A percentile compares a stretch with the other conserved stretches of the same genome.
Conservation (phyloP, 2,888 invertebrate genomes). For the Troides oblongomaculatus region DNA sequence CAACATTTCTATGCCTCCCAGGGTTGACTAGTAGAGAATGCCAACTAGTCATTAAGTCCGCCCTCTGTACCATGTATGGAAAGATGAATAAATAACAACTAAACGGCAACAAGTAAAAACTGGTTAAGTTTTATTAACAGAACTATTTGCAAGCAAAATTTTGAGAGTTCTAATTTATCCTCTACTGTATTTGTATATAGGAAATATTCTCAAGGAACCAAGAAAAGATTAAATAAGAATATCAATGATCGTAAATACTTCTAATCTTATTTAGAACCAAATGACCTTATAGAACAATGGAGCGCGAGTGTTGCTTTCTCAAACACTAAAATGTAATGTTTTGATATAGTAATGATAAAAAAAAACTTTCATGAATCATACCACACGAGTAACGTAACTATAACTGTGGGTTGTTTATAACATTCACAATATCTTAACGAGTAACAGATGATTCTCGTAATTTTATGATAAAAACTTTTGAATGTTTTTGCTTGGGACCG, state of each 20-base stretch:
- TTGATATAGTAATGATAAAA: background rate
- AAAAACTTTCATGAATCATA: background rate
- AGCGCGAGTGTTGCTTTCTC: too few species aligned
- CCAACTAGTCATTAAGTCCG: too few species aligned
- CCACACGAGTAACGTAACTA: background rate
- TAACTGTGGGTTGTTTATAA: constrained; percentile 8
- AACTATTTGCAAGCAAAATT: too few species aligned
- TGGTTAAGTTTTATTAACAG: background rate
- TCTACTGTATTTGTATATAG: too few species aligned
- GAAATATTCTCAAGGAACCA: background rate
- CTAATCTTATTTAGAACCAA: too few species aligned
- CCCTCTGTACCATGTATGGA: too few species aligned
- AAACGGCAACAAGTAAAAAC: background rate
- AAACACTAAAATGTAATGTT: background rate
- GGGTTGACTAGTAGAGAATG: too few species aligned
- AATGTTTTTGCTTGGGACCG: constrained; percentile 7
- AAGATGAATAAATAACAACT: background rate
- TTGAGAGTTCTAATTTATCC: too few species aligned
- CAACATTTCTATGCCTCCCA: too few species aligned
- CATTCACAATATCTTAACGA: constrained; percentile 6
- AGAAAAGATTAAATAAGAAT: background rate
- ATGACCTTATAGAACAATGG: too few species aligned
- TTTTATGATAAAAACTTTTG: constrained; percentile 12
- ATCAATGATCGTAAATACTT: background rate
- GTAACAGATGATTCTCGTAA: constrained; percentile 22